Evolutionary conservation across 1,140 invertebrate genomes (phyloP), one percentile per base, ranked within the genome.

Genomic region (Zaprionus ghesquierei): DNA sequence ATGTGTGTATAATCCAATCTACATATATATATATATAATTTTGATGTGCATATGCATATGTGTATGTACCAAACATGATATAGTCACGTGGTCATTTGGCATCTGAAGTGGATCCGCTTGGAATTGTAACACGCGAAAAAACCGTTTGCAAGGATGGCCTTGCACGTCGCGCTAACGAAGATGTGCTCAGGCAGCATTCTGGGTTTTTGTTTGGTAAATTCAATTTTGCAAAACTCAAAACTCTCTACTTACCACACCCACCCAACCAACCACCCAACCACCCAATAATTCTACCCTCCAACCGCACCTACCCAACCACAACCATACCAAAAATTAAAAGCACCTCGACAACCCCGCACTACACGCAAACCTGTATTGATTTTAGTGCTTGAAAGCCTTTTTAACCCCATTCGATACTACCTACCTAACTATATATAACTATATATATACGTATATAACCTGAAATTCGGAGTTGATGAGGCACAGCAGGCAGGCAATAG

Each of bases 71-170:
- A 29, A 29, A 29, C 27, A 29, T 29, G 9, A 82, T 82, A 77
- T 90, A 99, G 97, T 96, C 97, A 92, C 96, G 97, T 93, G 98
- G 98, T 92, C 98, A 99, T 94, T 95, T 98, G 93, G 96, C 97
- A 89, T 97, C 98, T 85, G 96, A 97, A 93, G 93, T 98, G 94
- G 98, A 99, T 94, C 98, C 98, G 80, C 94, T 99, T 91, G 95
- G 95, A 94, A 97, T 97, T 93, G 69, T 91, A 72, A 90, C 90
- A 27, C 81, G 78, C 71, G 91, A 92, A 89, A 90, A 82, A 73
- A 86, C 80, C 71, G 78, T 90, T 75, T 81, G 81, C 78, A 91
- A 91, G 71, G 91, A 92, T 91, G 91, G 91, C 93, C 93, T 93
- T 94, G 93, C 93, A 93, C 90, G 94, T 94, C 92, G 92, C 92